Base-by-base conservation (phyloP, 2,113 vertebrate genomes). In the Caranx ignobilis region DNA sequence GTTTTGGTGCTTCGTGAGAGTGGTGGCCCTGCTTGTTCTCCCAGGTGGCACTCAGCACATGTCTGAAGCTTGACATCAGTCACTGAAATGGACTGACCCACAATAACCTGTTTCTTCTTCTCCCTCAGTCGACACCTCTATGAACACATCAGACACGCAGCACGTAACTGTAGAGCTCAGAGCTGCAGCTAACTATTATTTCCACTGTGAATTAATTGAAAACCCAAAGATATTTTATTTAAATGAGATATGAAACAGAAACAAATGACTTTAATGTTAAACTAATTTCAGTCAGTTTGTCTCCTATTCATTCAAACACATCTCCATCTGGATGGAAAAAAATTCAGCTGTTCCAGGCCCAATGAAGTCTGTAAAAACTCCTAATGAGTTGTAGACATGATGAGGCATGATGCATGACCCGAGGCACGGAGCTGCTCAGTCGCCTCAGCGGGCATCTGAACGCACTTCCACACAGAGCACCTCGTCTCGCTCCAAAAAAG, bases 381-480 rank as follows among this genome's bases (percentile, higher is more conserved):
- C 37, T 71, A 76, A 82, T 71, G 19, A 74, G 68, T 21, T 41
- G 60, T 37, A 34, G 64, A 76, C 75, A 41, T 71, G 86, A 89
- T 52, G 69, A 82, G 78, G 62, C 77, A 77, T 3, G 77, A 84
- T 54, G 39, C 15, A 26, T 13, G 10, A 43, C 74, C 62, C 0
- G 52, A 75, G 71, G 75, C 82, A 21, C 26, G 0, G n/a, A 70
- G 56, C 26, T 75, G 61, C 37, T 70, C 52, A 19, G 50, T 71
- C 26, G 59, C 45, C 57, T 64, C 68, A 11, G 43, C 31, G 16
- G 13, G 6, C 68, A 13, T 63, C 34, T 75, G 13, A 63, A 65
- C 48, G 45, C 60, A 6, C 55, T 18, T 35, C 43, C 13, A 6
- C 61, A 56, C 4, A 71, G 65, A 18, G 11, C 50, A 15, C 31